phyloP scores from a whole-genome alignment of 2,113 vertebrate species.

The Raja brachyura region DNA sequence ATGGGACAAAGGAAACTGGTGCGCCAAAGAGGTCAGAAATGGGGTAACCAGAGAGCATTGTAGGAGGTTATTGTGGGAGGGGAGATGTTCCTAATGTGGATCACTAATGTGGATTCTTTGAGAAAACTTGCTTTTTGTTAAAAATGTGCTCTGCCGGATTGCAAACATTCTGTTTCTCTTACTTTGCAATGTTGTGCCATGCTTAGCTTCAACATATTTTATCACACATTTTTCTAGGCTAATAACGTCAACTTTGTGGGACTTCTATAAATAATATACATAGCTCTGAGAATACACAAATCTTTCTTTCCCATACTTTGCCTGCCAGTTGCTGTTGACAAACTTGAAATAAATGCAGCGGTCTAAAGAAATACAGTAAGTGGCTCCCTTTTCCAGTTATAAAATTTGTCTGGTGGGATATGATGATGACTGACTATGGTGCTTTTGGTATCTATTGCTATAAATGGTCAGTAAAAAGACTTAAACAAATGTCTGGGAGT shows the following conservation, averaged over 20 bases:
- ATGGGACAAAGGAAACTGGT: neutral
- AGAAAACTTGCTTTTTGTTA: neutral
- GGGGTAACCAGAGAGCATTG: neutral
- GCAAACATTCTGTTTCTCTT: neutral
- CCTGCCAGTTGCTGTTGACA: neutral
- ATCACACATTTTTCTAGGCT: neutral
- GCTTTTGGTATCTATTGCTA: neutral
- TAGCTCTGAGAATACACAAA: neutral
- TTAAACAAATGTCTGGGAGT: no score
- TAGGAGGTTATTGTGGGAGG: neutral
- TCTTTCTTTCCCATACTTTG: constrained; percentile 22
- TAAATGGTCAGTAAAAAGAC: neutral
- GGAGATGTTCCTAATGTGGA: neutral
- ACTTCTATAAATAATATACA: neutral
- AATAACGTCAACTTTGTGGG: neutral
- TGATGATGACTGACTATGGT: neutral
- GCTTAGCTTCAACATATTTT: constrained; percentile 11
- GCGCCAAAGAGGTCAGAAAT: neutral
- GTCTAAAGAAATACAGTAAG: neutral
- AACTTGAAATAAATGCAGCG: neutral
- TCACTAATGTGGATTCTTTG: neutral
- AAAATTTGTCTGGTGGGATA: no score
- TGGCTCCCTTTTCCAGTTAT: neutral
- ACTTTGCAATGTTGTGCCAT: neutral
- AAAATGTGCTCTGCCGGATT: no score